Evolutionary conservation across 2,888 invertebrate species (phyloP).

Genomic region (Tinea trinotella): DNA sequence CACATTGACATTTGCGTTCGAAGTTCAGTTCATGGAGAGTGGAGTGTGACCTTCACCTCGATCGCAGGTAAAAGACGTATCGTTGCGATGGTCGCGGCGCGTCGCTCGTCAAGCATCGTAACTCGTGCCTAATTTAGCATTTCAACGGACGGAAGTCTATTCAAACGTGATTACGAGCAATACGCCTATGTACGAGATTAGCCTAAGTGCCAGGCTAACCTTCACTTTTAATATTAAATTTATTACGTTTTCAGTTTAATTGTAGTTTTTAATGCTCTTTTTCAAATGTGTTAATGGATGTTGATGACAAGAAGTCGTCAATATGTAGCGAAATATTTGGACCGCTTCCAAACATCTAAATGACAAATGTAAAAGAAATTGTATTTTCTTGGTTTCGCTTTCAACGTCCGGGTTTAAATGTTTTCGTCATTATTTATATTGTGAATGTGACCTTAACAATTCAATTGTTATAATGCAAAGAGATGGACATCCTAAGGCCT

Average conservation of each 20-base stretch:
- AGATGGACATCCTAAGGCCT: not conserved
- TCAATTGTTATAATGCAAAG: not conserved
- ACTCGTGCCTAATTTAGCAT: not conserved
- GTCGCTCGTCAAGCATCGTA: constrained; percentile 10
- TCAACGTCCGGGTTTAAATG: not conserved
- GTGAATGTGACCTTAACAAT: not conserved
- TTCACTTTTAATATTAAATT: not conserved
- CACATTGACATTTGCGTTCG: constrained; percentile 42
- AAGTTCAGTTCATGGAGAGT: constrained; percentile 37
- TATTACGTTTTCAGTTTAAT: constrained; percentile 1
- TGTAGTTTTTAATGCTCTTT: not conserved
- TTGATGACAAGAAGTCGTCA: constrained; percentile 14
- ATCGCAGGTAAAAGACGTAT: constrained; percentile 40
- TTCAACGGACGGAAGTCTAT: not conserved
- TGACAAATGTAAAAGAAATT: constrained; percentile 17
- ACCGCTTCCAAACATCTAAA: constrained; percentile 8
- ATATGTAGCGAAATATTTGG: constrained; percentile 16
- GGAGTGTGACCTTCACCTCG: constrained; percentile 62
- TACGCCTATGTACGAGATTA: not conserved
- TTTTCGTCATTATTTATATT: not conserved
- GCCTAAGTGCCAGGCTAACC: not conserved
- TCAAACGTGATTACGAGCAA: not conserved
- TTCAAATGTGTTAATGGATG: constrained; percentile 10
- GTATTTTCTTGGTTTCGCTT: not conserved
- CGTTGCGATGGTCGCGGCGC: not conserved